Percentiles rank a stretch among this genome's conserved stretches.
phyloP scores from a whole-genome alignment of 2,888 invertebrate species.

The Drosophila multiciliata region DNA sequence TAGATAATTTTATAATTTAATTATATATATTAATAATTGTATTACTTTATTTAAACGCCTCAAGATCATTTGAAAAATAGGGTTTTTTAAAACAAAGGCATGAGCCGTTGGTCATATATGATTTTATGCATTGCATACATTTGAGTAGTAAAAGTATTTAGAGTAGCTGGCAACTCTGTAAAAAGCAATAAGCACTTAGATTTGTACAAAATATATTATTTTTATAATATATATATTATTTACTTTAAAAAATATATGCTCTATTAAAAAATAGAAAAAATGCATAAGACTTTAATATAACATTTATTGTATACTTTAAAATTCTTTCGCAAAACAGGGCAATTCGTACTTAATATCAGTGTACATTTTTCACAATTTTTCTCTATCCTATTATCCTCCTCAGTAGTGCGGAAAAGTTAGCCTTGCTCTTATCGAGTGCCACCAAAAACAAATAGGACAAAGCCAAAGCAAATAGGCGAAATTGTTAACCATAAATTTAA shows the following conservation, averaged over 20 bases:
- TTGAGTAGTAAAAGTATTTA: background rate
- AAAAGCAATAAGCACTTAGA: background rate
- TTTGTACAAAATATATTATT: background rate
- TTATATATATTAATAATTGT: background rate
- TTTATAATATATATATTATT: too few relatives aligned
- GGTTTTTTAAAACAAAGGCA: too few relatives aligned
- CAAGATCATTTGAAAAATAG: too few relatives aligned
- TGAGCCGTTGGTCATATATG: too few relatives aligned
- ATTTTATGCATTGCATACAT: background rate
- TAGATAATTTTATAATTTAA: background rate
- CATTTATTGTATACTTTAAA: background rate
- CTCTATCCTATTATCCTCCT: background rate
- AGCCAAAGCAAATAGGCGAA: conserved; percentile 25
- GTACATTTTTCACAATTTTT: background rate
- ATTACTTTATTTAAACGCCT: too few relatives aligned
- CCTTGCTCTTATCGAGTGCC: conserved; percentile 1
- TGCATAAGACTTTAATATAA: background rate
- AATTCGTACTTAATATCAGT: background rate
- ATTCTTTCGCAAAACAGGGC: accelerated
- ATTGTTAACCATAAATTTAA: conserved; percentile 70
- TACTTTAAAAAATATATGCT: background rate
- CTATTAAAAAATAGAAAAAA: background rate
- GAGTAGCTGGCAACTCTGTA: background rate
- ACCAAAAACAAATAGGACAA: conserved; percentile 39
- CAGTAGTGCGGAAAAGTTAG: background rate